Base-by-base conservation (phyloP, 2,888 invertebrate genomes). In the Dendrolimus houi region DNA sequence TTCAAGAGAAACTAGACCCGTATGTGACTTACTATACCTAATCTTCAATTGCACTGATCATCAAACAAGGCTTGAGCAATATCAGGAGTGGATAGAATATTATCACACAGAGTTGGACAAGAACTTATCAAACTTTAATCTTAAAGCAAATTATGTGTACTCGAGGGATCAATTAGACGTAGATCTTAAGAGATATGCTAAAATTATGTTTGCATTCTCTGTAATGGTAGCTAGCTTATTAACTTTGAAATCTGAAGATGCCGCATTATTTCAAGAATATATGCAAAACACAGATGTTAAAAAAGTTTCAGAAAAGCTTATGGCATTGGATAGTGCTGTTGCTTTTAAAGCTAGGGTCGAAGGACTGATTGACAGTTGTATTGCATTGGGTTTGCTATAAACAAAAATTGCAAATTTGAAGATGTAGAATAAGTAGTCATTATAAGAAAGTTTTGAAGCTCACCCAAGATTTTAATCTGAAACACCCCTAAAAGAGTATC, bases 41-140 rank as follows among this genome's bases (percentile, higher is more conserved):
- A 59, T 80, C 12, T 76, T 79, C 57, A 76, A 70, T 59, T 74
- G 78, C 54, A 76, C 76, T 0, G 67, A 76, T 53, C 64, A 81
- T n/a, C 64, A 67, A 13, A 67, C 67, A 0, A 69, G 79, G 41
- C 29, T 55, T 0, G 58, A 69, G 13, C 56, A 73, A 41, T 79
- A 62, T 41, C 56, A 70, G 2, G 70, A 71, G 8, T 68, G 63
- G 56, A 57, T 71, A 0, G 62, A 65, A 14, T 57, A 62, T 41
- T 71, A 71, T n/a, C 63, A 71, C 55, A 58, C 58, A 0, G 64
- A 77, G 65, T 61, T 77, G 56, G 70, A 72, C 29, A 63, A 64
- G n/a, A 64, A 62, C 9, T 62, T 78, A 7, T 55, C 59, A 1
- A 60, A 69, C 17, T 69, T 65, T 41, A 69, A 67, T 6, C 63